phyloP scores from a whole-genome alignment of 1,140 invertebrate genomes.

The Venustaconcha ellipsiformis region DNA sequence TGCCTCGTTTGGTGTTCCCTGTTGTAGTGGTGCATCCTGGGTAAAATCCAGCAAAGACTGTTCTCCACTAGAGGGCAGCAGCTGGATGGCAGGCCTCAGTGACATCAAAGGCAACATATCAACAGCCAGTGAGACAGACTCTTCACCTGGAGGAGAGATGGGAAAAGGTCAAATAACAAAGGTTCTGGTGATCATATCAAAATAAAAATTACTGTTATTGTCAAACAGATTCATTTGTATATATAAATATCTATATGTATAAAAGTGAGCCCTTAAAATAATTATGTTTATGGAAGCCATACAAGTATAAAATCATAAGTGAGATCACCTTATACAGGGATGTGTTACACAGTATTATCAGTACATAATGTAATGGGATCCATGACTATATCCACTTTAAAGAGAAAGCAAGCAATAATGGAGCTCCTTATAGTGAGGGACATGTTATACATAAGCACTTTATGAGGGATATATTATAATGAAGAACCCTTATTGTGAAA shows the following conservation, averaged over 20 bases:
- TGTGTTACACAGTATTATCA: too few species aligned
- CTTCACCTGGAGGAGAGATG: constrained; percentile 2
- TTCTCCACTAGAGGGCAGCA: not conserved
- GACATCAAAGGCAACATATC: not conserved
- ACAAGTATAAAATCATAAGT: too few species aligned
- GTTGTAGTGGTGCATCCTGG: not conserved
- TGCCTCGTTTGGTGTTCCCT: constrained; percentile 2
- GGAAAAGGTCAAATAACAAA: not conserved
- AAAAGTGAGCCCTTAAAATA: not conserved
- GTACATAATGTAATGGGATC: too few species aligned
- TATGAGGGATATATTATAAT: too few species aligned
- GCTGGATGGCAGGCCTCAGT: not conserved
- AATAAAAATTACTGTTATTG: not conserved
- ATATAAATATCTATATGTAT: not conserved
- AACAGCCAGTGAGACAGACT: constrained; percentile 7
- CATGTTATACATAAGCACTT: too few species aligned
- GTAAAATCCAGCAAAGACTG: constrained; percentile 1
- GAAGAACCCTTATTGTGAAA: too few species aligned
- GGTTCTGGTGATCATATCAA: not conserved
- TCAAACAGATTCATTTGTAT: not conserved
- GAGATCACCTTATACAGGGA: too few species aligned
- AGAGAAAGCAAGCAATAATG: too few species aligned
- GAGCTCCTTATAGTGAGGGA: too few species aligned
- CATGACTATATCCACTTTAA: too few species aligned
- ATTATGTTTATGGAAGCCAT: too few species aligned